A percentile compares a stretch with the other conserved stretches of the same genome.
Evolutionary conservation across 2,797 vertebrate species (phyloP).

Genomic region (Leptodactylus fallax): DNA sequence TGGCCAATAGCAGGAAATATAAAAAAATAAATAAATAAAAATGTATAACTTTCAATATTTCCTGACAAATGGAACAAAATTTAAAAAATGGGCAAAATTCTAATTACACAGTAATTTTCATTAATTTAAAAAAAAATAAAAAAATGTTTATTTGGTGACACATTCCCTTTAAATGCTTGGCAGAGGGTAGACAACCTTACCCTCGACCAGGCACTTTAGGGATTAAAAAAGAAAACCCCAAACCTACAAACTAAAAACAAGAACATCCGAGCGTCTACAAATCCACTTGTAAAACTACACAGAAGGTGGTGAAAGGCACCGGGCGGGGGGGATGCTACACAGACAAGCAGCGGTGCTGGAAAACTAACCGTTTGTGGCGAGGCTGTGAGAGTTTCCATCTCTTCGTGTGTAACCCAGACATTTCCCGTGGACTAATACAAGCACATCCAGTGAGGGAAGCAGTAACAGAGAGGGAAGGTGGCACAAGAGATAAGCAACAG

Average conservation of each 20-base stretch:
- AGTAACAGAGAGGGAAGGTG: constrained; percentile 81
- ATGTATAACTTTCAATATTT: no score
- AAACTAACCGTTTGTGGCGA: constrained; percentile 96
- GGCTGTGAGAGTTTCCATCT: constrained; percentile 97
- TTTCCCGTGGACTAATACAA: constrained; percentile 94
- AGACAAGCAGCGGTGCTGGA: constrained; percentile 62
- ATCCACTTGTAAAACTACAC: constrained; percentile 50
- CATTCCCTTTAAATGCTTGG: constrained; percentile 1
- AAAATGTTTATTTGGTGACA: no score
- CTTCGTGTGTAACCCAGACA: constrained; percentile 99
- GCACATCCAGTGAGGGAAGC: constrained; percentile 81
- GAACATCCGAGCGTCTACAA: constrained; percentile 27
- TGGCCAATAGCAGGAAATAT: no score
- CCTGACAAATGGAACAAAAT: no score
- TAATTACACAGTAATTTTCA: no score
- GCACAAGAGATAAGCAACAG: constrained; percentile 77
- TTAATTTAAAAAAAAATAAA: no score
- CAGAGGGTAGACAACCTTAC: not conserved
- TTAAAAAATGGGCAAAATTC: no score
- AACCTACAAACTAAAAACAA: constrained; percentile 28
- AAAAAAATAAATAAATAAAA: no score
- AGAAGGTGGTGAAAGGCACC: constrained; percentile 64
- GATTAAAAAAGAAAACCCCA: constrained; percentile 10
- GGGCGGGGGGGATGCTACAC: constrained; percentile 65
- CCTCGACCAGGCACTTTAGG: not conserved